Base-by-base conservation (phyloP, 2,797 vertebrate genomes). In the Pogonophryne albipinna region DNA sequence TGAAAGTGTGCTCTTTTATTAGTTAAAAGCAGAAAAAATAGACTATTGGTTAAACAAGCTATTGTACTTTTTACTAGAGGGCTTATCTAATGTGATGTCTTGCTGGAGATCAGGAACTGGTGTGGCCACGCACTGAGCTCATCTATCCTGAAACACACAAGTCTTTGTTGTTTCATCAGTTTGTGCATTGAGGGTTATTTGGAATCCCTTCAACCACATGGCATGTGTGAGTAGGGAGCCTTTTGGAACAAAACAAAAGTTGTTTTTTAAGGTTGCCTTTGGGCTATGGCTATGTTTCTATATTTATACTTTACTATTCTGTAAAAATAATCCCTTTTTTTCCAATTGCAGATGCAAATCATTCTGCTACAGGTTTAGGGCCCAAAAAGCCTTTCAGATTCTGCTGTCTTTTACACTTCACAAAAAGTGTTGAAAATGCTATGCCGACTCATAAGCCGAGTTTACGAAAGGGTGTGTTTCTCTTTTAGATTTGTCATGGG, bases 101-200 rank as follows among this genome's bases (percentile, higher is more conserved):
- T 71, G 61, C 62, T 72, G 13, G 44, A 71, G 65, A 67, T 73
- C 71, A 66, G 83, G 57, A 63, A 53, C 78, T 80, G 66, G 47
- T 75, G 84, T 70, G 80, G 80, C 65, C 55, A 71, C 70, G 45
- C 79, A 53, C 64, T 71, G 89, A 92, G 84, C 53, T 91, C 90
- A 92, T 85, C 74, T 45, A 9, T 71, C 64, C 65, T 61, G 49
- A 58, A 88, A 91, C 86, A 91, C 87, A 86, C 23, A 2, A 3
- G n/a, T 60, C 89, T 85, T 88, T 88, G 86, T 90, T 84, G 56
- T 74, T 44, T 42, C 38, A 77, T 78, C 73, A 72, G 46, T 55
- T 31, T 60, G 68, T 71, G 71, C 73, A 56, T 42, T 65, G 4
- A 60, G 3, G 19, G 42, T 70, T 63, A 45, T 60, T 77, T 61